Evolutionary conservation across 2,113 vertebrate genomes (phyloP).

Genomic region (Fregata magnificens): DNA sequence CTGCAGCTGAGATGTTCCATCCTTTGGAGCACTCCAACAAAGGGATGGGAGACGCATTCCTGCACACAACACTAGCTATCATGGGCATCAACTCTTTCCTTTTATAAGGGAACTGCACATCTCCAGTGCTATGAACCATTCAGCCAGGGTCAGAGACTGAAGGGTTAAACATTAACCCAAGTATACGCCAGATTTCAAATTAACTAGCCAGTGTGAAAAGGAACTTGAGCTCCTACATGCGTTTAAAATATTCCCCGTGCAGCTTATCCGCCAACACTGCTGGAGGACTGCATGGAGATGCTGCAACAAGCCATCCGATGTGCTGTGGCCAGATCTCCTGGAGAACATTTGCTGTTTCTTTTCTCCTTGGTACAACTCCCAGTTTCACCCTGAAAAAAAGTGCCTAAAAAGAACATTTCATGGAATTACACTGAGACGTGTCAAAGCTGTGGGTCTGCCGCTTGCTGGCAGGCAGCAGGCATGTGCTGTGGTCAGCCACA

Average conservation of each 20-base stretch:
- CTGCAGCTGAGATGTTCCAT: neutral
- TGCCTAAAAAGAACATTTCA: neutral
- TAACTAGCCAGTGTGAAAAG: neutral
- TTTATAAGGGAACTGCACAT: neutral
- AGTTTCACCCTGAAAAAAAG: neutral
- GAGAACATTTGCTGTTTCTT: neutral
- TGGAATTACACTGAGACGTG: neutral
- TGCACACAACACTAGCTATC: neutral
- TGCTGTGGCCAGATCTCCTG: neutral
- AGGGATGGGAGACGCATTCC: neutral
- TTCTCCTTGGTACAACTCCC: neutral
- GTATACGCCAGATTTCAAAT: neutral
- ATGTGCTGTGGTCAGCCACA: neutral
- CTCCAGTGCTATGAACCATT: neutral
- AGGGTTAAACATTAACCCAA: neutral
- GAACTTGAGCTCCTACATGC: neutral
- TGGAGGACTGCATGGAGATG: neutral
- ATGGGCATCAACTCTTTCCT: neutral
- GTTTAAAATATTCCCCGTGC: neutral
- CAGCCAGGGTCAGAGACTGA: neutral
- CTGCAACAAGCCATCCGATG: accelerated
- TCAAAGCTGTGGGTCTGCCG: neutral
- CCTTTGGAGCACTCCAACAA: neutral
- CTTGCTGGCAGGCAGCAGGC: neutral
- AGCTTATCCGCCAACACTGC: accelerated